Conservation (phyloP, 2,797 vertebrate genomes). For the Amphiprion clarkii region DNA sequence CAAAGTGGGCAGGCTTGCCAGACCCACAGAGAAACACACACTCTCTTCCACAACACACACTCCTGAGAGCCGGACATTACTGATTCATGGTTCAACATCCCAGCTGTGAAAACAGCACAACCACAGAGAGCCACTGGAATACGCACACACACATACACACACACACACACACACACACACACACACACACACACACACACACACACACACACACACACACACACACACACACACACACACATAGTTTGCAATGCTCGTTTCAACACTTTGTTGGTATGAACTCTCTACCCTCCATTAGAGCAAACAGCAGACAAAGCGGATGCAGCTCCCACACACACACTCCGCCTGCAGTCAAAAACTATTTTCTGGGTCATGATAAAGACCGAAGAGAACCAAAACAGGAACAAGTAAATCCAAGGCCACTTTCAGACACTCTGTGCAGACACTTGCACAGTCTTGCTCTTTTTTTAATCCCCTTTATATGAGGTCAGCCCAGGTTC, state of each 20-base stretch:
- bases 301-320: conserved; percentile 52
- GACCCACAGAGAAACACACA: conserved; percentile 49
- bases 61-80: conserved; percentile 61
- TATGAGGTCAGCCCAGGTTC: conserved; percentile 58
- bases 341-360: not conserved
- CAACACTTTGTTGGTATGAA: conserved; percentile 56
- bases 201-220: not conserved
- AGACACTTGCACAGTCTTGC: not conserved
- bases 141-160: conserved; percentile 13
- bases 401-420: conserved; percentile 54
- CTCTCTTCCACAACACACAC: conserved; percentile 50
- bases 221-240: conserved; percentile 12
- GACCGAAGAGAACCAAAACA: conserved; percentile 55
- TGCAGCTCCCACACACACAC: conserved; percentile 1
- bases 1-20: conserved; percentile 52
- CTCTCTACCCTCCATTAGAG: conserved; percentile 43
- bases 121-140: conserved; percentile 50
- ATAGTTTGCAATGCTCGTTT: conserved; percentile 28
- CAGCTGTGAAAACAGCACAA: conserved; percentile 78
- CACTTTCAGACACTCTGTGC: conserved; percentile 33
- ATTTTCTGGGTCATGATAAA: conserved; percentile 57
- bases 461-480: conserved; percentile 23
- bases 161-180: conserved; percentile 33
- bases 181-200: conserved; percentile 31
- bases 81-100: conserved; percentile 65